Conservation (phyloP, 2,113 vertebrate species). For the Psophia crepitans region DNA sequence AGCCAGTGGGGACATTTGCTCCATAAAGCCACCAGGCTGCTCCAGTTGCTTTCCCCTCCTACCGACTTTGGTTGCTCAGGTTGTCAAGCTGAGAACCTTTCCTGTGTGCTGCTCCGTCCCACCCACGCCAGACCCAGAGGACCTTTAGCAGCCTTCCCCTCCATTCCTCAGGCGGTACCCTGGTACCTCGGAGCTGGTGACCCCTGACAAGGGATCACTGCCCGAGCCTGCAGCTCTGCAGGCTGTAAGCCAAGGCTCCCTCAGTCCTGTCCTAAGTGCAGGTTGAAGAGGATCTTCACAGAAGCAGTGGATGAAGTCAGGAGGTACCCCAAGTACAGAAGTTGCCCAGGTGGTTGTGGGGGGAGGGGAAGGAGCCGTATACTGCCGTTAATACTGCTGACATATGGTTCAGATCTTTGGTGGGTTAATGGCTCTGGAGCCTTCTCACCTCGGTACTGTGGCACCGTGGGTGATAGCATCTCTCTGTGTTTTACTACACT, state of each 20-base stretch:
- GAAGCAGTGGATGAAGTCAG: not conserved
- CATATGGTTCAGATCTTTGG: not conserved
- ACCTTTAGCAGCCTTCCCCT: not conserved
- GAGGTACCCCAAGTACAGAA: not conserved
- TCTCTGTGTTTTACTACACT: not conserved
- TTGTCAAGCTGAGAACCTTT: not conserved
- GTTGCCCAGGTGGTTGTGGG: not conserved
- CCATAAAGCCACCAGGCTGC: not conserved
- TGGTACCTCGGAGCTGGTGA: not conserved
- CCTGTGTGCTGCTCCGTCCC: not conserved
- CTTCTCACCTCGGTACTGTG: not conserved
- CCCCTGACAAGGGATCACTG: not conserved
- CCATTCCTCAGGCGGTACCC: not conserved
- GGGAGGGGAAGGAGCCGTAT: not conserved
- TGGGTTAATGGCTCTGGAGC: not conserved
- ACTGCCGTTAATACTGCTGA: rapidly evolving
- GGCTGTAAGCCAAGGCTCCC: not conserved
- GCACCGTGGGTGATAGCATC: not conserved
- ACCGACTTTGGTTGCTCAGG: not conserved
- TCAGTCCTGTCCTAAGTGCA: not conserved
- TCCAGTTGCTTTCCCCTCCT: not conserved
- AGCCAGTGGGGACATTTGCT: not conserved
- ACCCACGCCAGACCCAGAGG: not conserved
- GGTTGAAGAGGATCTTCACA: not conserved
- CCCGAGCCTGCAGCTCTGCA: not conserved